These are phyloP conservation scores for Oostethus manadensis DNA, from an alignment of 2,113 vertebrate species.

Conservation along the genomic window DNA sequence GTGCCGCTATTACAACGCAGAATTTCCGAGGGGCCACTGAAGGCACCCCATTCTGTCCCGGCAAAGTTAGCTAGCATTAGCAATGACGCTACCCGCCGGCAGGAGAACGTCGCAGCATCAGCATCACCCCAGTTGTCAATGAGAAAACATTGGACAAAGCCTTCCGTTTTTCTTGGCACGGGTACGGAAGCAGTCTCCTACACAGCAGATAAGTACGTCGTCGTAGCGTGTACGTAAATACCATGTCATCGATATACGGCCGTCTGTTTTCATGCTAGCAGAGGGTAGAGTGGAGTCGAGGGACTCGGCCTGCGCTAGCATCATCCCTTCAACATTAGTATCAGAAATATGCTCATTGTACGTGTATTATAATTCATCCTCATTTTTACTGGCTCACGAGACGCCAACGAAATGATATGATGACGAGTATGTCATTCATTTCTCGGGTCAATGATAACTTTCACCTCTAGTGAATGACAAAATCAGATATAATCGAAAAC, in stretches of 20 bases:
- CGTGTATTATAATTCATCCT: not conserved
- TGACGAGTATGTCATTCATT: not conserved
- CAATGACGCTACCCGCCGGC: conserved; percentile 29
- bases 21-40: conserved; percentile 21
- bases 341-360: not conserved
- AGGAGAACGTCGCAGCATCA: conserved; percentile 34
- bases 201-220: conserved; percentile 31
- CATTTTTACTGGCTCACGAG: not conserved
- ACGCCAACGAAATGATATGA: not conserved
- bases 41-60: conserved; percentile 40
- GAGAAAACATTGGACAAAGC: conserved; percentile 10
- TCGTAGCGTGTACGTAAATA: not conserved
- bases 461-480: not conserved
- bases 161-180: not conserved
- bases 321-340: conserved; percentile 1
- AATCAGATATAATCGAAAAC: too few relatives aligned
- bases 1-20: not conserved
- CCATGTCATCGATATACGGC: too few relatives aligned
- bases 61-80: conserved; percentile 46
- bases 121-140: conserved; percentile 14
- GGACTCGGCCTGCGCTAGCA: conserved; percentile 36
- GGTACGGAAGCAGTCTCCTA: not conserved
- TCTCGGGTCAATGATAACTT: not conserved
- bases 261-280: conserved; percentile 7
- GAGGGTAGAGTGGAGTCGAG: conserved; percentile 18